These are phyloP conservation scores for Pelvicachromis taeniatus DNA, from an alignment of 2,113 vertebrate genomes.

Conservation along the genomic window DNA sequence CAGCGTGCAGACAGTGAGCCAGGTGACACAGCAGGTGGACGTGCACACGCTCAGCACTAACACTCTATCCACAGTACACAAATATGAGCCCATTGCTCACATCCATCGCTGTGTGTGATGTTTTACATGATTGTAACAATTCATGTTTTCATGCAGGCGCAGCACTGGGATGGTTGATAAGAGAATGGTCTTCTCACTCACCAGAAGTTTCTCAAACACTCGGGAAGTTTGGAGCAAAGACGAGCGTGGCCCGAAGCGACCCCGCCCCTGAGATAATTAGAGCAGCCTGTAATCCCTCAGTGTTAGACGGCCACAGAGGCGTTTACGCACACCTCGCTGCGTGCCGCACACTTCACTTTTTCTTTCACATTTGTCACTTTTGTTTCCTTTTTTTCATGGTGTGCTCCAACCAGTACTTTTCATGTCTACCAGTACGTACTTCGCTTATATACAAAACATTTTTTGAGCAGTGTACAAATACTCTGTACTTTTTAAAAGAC, in stretches of 20 bases:
- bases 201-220: background rate
- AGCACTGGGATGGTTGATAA: background rate
- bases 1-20: background rate
- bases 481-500: background rate
- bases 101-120: background rate
- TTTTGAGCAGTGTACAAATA: background rate
- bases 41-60: background rate
- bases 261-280: conserved; percentile 28
- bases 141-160: background rate
- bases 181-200: background rate
- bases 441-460: background rate
- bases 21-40: background rate
- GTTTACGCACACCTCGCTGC: background rate
- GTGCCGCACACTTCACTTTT: background rate
- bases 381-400: background rate
- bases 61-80: background rate
- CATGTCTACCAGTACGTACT: background rate
- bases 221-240: background rate
- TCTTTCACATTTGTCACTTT: background rate
- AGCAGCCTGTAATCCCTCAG: conserved; percentile 3
- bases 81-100: background rate
- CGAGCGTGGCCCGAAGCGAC: background rate
- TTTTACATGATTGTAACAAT: background rate
- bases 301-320: background rate
- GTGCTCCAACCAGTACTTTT: background rate